Percentiles rank a stretch among this genome's conserved stretches.
Conservation (phyloP, 2,888 invertebrate genomes). For the Lasioglossum morio region DNA sequence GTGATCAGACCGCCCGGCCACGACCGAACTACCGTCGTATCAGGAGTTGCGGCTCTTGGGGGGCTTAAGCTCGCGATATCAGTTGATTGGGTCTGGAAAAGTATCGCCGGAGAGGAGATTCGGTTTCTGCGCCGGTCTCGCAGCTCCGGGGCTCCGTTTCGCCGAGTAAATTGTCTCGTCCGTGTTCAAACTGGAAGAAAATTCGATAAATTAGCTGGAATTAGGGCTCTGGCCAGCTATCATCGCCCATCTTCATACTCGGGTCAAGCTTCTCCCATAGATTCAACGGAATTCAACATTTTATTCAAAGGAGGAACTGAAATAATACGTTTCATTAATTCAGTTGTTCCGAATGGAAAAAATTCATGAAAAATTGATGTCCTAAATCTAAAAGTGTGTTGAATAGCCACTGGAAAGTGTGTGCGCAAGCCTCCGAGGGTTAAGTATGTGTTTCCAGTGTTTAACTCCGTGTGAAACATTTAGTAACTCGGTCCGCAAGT, state of each 20-base stretch:
- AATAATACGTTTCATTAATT: too few species aligned
- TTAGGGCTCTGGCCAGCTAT: background rate
- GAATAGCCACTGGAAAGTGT: background rate
- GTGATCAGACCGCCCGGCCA: conserved; percentile 82
- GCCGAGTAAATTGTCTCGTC: background rate
- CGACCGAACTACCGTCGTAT: conserved; percentile 81
- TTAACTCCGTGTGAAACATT: background rate
- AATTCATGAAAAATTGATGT: too few species aligned
- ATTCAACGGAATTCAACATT: background rate
- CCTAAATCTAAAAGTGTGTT: background rate
- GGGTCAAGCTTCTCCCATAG: background rate
- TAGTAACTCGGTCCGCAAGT: background rate
- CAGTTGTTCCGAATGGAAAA: background rate
- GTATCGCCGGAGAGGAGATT: conserved; percentile 64
- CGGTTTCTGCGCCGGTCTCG: conserved; percentile 31
- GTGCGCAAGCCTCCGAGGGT: background rate
- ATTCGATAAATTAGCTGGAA: background rate
- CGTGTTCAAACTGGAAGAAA: background rate
- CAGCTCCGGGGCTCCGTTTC: conserved; percentile 15
- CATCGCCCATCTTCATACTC: background rate
- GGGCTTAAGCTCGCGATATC: conserved; percentile 82
- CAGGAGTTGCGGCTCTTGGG: conserved; percentile 82
- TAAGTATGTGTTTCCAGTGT: background rate
- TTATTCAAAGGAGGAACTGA: too few species aligned
- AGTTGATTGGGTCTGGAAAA: conserved; percentile 83